A percentile compares a stretch with the other conserved stretches of the same genome.
These are phyloP conservation scores for Batillaria attramentaria DNA, from an alignment of 1,140 invertebrate species.

Conservation along the genomic window DNA sequence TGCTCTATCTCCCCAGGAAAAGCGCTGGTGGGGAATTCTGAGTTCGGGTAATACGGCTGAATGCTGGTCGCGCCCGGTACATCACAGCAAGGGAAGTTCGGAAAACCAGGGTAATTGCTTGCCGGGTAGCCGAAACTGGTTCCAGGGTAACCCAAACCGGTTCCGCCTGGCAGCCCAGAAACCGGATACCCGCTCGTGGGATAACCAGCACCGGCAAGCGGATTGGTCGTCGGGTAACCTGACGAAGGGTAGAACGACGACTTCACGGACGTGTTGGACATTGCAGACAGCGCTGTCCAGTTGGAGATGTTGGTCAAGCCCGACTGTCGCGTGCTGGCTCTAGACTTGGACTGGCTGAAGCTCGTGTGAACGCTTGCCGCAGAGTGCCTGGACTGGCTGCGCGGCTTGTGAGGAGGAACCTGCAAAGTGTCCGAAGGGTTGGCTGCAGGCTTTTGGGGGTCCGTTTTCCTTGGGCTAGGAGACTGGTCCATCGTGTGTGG, in stretches of 20 bases:
- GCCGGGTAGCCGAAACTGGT: slow-evolving; percentile 8
- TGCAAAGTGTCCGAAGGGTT: too few species aligned
- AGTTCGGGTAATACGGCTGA: background rate
- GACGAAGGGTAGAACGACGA: slow-evolving; percentile 14
- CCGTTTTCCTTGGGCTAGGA: too few species aligned
- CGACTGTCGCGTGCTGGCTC: slow-evolving; percentile 1
- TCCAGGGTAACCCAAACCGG: too few species aligned
- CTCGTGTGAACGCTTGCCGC: background rate
- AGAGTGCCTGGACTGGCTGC: background rate
- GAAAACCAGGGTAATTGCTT: slow-evolving; percentile 5
- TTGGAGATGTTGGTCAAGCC: background rate
- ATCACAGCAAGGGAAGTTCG: slow-evolving; percentile 18
- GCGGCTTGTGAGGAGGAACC: background rate
- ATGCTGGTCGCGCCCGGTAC: background rate
- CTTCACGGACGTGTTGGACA: background rate
- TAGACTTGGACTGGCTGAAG: background rate
- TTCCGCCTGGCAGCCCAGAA: background rate
- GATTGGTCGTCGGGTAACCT: background rate
- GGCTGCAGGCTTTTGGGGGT: too few species aligned
- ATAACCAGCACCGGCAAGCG: background rate
- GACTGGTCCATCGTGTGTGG: too few species aligned
- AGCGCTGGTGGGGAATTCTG: slow-evolving; percentile 13
- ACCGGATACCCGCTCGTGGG: slow-evolving; percentile 5
- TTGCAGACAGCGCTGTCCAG: background rate
- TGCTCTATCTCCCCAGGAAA: slow-evolving; percentile 21